A percentile compares a stretch with the other conserved stretches of the same genome.
phyloP scores from a whole-genome alignment of 2,113 vertebrate species.

The Mormoops blainvillei region DNA sequence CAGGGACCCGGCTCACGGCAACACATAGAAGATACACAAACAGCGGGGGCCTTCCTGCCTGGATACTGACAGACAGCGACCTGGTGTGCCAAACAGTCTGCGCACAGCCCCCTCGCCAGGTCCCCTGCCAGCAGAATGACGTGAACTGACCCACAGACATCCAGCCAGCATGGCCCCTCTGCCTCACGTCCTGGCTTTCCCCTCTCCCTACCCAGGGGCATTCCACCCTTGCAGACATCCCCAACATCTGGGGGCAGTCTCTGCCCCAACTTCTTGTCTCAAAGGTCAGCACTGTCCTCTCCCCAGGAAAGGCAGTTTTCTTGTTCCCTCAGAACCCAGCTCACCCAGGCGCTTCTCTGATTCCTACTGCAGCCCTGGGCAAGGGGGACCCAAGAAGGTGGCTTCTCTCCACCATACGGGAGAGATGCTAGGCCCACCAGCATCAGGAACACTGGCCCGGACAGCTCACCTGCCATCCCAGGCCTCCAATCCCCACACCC shows the following conservation, averaged over 20 bases:
- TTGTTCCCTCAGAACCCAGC: neutral
- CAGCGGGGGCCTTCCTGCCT: neutral
- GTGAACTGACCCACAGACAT: accelerated
- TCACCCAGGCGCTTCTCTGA: neutral
- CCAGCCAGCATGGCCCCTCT: neutral
- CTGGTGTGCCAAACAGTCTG: accelerated
- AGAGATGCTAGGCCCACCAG: accelerated
- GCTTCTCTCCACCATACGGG: accelerated
- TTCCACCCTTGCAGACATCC: neutral
- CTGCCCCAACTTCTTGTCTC: neutral
- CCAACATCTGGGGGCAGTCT: neutral
- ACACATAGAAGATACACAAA: neutral
- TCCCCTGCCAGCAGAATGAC: neutral
- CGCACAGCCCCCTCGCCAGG: neutral
- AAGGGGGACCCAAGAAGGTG: accelerated
- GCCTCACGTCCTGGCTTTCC: neutral
- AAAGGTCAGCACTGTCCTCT: neutral
- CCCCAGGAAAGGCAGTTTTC: neutral
- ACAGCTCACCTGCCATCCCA: neutral
- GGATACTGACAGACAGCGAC: neutral
- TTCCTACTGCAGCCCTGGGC: neutral
- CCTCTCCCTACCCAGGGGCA: neutral
- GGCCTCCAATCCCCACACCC: neutral
- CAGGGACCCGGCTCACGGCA: neutral
- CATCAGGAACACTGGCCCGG: neutral